These are phyloP conservation scores for Tragelaphus scriptus DNA, from an alignment of 2,113 vertebrate genomes.

Conservation along the genomic window DNA sequence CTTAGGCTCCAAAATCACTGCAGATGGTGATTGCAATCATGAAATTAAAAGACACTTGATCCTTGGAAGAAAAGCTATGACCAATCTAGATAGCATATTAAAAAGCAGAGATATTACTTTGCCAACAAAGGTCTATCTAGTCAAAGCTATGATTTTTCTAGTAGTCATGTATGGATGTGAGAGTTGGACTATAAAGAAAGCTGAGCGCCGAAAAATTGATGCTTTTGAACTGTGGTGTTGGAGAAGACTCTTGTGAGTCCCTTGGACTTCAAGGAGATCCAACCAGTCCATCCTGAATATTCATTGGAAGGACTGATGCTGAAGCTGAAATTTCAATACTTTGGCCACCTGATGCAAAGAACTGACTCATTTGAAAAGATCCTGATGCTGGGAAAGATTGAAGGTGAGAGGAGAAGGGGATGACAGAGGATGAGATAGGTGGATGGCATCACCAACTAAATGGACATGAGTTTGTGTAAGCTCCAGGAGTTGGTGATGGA, in stretches of 20 bases:
- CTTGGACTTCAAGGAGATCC: not conserved
- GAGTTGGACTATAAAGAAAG: not conserved
- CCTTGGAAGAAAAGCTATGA: not conserved
- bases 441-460: not conserved
- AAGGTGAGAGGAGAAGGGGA: not conserved
- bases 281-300: not conserved
- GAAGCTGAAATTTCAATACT: not conserved
- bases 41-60: not conserved
- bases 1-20: not conserved
- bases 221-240: not conserved
- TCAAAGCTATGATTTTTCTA: not conserved
- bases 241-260: not conserved
- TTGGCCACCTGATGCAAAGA: not conserved
- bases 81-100: not conserved
- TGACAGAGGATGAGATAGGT: not conserved
- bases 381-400: not conserved
- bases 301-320: not conserved
- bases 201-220: not conserved
- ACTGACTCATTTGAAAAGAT: not conserved
- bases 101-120: not conserved
- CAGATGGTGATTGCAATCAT: not conserved
- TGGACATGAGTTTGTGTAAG: not conserved
- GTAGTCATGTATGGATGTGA: not conserved
- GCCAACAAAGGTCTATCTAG: not conserved
- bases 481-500: not conserved